Evolutionary conservation across 2,888 invertebrate species (phyloP), one percentile per base, ranked within the genome.

Genomic region (Polyommatus iphigenia): DNA sequence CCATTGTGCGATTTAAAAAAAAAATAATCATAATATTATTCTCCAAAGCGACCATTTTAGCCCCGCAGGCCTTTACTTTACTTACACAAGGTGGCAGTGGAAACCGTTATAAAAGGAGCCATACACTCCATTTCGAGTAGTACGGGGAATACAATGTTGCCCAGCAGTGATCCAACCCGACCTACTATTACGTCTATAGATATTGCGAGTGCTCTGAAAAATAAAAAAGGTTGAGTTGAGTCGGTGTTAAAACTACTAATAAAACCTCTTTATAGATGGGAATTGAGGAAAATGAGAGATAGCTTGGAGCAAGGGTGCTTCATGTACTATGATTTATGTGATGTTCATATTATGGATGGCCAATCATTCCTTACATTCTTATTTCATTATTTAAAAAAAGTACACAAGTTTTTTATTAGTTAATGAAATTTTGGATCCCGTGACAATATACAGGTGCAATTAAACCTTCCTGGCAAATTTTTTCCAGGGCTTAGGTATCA

Each of bases 151-250:
- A 67, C 15, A 29, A 67, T 29, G 67, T 67, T 32, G 15, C 67
- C 67, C 5, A 32, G 15, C 4, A 67, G 67, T 32, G 29, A 67
- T 32, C 67, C 67, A 18, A 67, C 29, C 29, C 67, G 67, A 29
- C 67, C 67, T 2, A 32, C 67, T 18, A 67, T 67, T 67, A 67
- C 67, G 29, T 62, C 62, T 62, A 62, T 67, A 18, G 67, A 67
- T 67, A 67, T 29, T 18, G 67, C 67, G 67, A 67, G 29, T 67
- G 67, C 67, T 67, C 67, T 67, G 29, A 67, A 67, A 67, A 67
- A 67, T 67, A 67, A 24, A 62, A 62, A 62, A 67, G 29, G 67
- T 67, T 67, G 24, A 62, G 13, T 24, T 13, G 57, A 59, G 20
- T 20, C 24, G 67, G 15, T 29, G 29, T 15, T 32, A 32, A 67